phyloP scores from a whole-genome alignment of 2,113 vertebrate genomes.

The Phocoena phocoena region DNA sequence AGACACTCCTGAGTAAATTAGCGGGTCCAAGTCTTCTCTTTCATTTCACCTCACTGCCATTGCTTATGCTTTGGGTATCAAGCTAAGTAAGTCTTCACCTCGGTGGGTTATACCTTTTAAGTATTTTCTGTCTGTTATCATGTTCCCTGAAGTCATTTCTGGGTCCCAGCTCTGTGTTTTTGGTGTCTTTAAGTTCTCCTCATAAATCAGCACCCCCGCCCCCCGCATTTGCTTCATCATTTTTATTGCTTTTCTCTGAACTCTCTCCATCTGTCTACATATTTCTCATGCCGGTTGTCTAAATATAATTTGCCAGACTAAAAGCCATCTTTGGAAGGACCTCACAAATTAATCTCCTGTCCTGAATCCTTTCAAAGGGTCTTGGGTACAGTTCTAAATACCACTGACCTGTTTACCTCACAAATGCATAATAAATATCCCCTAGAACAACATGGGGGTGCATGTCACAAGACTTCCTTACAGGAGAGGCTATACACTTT shows the following conservation, averaged over 20 bases:
- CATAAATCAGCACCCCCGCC: slow-evolving; percentile 59
- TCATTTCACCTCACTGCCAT: background rate
- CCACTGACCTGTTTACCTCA: background rate
- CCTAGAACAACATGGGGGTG: background rate
- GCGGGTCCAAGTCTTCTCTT: background rate
- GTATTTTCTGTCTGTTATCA: slow-evolving; percentile 34
- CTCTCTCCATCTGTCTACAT: slow-evolving; percentile 69
- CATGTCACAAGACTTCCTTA: background rate
- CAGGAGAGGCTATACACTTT: background rate
- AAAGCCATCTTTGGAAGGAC: slow-evolving; percentile 47
- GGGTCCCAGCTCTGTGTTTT: slow-evolving; percentile 40
- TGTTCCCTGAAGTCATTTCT: slow-evolving; percentile 65
- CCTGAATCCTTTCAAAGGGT: slow-evolving; percentile 18
- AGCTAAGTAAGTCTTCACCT: background rate
- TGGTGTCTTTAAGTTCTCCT: slow-evolving; percentile 70
- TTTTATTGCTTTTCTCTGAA: slow-evolving; percentile 74
- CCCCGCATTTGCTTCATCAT: slow-evolving; percentile 18
- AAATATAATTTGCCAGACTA: slow-evolving; percentile 54
- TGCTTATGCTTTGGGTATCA: background rate
- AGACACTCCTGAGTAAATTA: background rate
- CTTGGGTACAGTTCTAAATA: slow-evolving; percentile 4
- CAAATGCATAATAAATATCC: background rate
- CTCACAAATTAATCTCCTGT: slow-evolving; percentile 24
- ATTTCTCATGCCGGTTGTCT: slow-evolving; percentile 44
- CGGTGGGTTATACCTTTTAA: background rate